phyloP scores from a whole-genome alignment of 1,140 invertebrate species.

The Pomacea maculata region DNA sequence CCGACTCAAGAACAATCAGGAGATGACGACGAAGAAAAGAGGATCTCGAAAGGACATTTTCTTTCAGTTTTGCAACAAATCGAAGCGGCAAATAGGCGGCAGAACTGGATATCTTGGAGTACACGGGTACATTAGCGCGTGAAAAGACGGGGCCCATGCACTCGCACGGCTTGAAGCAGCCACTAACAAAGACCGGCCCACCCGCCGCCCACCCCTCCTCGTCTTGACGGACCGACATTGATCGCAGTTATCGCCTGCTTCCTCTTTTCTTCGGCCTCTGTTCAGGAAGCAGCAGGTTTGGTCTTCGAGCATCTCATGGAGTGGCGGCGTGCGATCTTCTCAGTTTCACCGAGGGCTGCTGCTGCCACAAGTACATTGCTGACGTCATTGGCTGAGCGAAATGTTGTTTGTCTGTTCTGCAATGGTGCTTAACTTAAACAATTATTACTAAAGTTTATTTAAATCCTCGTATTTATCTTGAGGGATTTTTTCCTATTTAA shows the following conservation, averaged over 20 bases:
- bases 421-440: too few species aligned
- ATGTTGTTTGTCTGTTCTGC: too few species aligned
- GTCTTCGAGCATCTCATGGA: too few species aligned
- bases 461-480: too few species aligned
- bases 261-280: not conserved
- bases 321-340: too few species aligned
- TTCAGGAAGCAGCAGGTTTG: not conserved
- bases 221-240: constrained; percentile 16
- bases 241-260: constrained; percentile 21
- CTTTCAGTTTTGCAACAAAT: constrained; percentile 16
- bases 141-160: constrained; percentile 7
- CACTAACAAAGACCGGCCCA: constrained; percentile 14
- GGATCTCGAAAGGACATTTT: constrained; percentile 14
- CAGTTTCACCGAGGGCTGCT: too few species aligned
- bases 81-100: constrained; percentile 22
- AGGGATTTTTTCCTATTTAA: too few species aligned
- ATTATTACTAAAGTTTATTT: too few species aligned
- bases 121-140: constrained; percentile 11
- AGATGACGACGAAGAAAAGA: not conserved
- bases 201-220: not conserved
- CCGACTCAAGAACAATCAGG: not conserved
- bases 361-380: too few species aligned
- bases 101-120: constrained; percentile 11
- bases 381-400: too few species aligned
- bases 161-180: not conserved